phyloP scores from a whole-genome alignment of 2,797 vertebrate genomes.

The Enteromius unitaeniatus region DNA sequence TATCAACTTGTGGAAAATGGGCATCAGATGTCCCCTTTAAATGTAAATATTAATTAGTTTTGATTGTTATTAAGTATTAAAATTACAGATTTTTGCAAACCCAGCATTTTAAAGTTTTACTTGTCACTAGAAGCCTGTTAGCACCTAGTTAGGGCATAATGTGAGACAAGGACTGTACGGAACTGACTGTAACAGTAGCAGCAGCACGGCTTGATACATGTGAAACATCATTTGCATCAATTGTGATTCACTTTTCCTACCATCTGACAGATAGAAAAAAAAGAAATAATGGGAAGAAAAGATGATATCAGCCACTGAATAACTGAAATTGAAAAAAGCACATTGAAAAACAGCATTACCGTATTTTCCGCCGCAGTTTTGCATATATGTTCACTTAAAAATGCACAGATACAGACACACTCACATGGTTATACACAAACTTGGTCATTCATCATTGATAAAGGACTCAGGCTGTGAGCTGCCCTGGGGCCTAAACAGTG shows the following conservation, averaged over 20 bases:
- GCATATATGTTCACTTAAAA: constrained; percentile 33
- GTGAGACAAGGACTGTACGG: background rate
- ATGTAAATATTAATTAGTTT: no score
- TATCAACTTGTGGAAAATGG: no score
- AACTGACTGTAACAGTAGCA: background rate
- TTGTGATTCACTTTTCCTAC: constrained; percentile 13
- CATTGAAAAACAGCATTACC: background rate
- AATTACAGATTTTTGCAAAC: no score
- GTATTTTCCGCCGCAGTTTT: constrained; percentile 22
- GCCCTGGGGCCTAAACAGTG: constrained; percentile 44
- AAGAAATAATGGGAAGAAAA: background rate
- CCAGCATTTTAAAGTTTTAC: background rate
- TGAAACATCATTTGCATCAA: constrained; percentile 25
- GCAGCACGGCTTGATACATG: constrained; percentile 5
- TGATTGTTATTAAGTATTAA: no score
- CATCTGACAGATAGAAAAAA: background rate
- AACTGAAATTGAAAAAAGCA: constrained; percentile 6
- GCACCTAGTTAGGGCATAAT: background rate
- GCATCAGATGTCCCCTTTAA: no score
- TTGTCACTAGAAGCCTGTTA: background rate
- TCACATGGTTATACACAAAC: constrained; percentile 18
- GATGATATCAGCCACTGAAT: background rate
- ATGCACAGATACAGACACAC: constrained; percentile 13
- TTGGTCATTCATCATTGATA: constrained; percentile 49
- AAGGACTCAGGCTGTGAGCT: constrained; percentile 40